Base-by-base conservation (phyloP, 2,888 invertebrate species). In the Camptogramma bilineatum region DNA sequence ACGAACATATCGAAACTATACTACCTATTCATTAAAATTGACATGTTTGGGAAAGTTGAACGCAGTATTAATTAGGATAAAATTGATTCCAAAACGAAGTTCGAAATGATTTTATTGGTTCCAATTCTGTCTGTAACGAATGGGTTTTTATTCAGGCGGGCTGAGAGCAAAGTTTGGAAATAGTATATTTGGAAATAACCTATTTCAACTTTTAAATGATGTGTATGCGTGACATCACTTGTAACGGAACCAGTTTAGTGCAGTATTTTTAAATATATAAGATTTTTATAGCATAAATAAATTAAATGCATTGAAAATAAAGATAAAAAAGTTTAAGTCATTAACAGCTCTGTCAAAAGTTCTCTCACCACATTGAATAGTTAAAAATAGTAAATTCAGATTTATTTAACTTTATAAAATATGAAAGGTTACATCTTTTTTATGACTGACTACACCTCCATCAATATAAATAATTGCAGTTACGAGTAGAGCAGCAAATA, bases 141-240 rank as follows among this genome's bases (percentile, higher is more conserved):
- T 85, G 80, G 39, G 84, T 73, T 84, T 83, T 81, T 76, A 76
- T 74, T 80, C 73, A 71, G 76, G 80, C 77, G 78, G 78, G 79
- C 79, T 87, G 76, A 88, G 83, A 88, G 88, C 84, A 88, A 90
- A 91, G 90, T 91, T 90, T 73, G 77, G 77, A 78, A 74, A 74
- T 80, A 78, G 81, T 77, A 77, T 82, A 86, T 88, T 88, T 85
- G 75, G 75, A 85, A 83, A 81, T 82, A 70, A 77, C 75, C 73
- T 74, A 70, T 67, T 52, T 72, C 69, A 77, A 79, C 80, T 83
- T 84, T 80, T 80, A 82, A 77, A 76, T 73, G 70, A 70, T 66
- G 72, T 69, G 66, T 57, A 58, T 68, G 56, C 2, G 44, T 16
- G 13, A 8, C 7, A 17, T 42, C 16, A 5, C 10, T 39, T 39